Base-by-base conservation (phyloP, 2,888 invertebrate genomes). In the Antheraea assamensis region DNA sequence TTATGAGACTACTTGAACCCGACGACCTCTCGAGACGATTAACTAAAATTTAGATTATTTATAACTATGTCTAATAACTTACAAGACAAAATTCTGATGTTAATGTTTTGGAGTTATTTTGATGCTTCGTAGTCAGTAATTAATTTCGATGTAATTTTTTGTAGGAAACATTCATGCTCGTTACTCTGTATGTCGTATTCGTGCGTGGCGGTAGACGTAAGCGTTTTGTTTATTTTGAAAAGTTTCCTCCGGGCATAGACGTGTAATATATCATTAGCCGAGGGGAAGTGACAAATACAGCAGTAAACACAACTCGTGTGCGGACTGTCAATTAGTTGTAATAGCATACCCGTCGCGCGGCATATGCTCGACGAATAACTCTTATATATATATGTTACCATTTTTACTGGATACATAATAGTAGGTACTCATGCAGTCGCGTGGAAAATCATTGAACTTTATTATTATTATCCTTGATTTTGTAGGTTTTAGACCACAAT, bases 21-120 rank as follows among this genome's bases (percentile, higher is more conserved):
- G 80, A 78, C 84, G 79, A 81, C 80, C 88, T 92, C 89, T 87
- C 83, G 81, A 85, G 89, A 68, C 90, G 88, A 90, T 92, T 92
- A 91, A 88, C 92, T 80, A 64, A 87, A 90, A 90, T 89, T 89
- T 86, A 90, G 90, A 93, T 93, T 92, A 93, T 94, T 92, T 92
- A 94, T 93, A 93, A 92, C 87, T 91, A 89, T 90, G 88, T 90
- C 89, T 88, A 85, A 35, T 35, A 68, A 68, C 35, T 30, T 30
- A n/a, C n/a, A 68, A 35, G 8, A 68, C 30, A 35, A 68, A 68
- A 35, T n/a, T 68, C 30, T 30, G n/a, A 68, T 21, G n/a, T 66
- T 19, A 71, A 30, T 72, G 31, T 61, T 72, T 31, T 72, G 64
- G 19, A 49, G 47, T 72, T 47, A 72, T 42, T 71, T 7, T n/a